phyloP scores from a whole-genome alignment of 2,113 vertebrate species.

The Epinephelus lanceolatus region DNA sequence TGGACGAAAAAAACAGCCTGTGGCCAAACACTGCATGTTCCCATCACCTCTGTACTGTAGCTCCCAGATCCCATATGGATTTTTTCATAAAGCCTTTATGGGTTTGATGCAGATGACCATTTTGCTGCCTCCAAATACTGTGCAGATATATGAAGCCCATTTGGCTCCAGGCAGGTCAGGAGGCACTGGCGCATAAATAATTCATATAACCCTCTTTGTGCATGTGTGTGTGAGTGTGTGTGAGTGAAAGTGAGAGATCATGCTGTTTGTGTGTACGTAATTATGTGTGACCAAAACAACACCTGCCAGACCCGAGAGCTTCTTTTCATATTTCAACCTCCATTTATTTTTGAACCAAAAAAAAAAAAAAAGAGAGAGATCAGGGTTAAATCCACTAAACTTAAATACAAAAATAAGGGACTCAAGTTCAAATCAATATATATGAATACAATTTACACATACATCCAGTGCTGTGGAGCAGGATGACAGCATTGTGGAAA shows the following conservation, averaged over 20 bases:
- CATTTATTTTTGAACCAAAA: conserved; percentile 86
- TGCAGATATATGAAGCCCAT: conserved; percentile 63
- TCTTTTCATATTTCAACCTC: conserved; percentile 83
- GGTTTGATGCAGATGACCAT: conserved; percentile 68
- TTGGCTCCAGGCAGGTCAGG: conserved; percentile 70
- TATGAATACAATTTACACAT: conserved; percentile 79
- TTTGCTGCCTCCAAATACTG: conserved; percentile 63
- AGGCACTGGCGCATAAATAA: conserved; percentile 73
- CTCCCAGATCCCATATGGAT: conserved; percentile 58
- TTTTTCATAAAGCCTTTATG: conserved; percentile 67
- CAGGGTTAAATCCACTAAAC: conserved; percentile 81
- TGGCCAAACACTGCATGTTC: conserved; percentile 3
- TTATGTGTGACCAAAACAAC: conserved; percentile 63
- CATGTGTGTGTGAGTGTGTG: conserved; percentile 7
- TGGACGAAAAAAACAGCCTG: conserved; percentile 37
- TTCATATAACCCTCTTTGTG: conserved; percentile 48
- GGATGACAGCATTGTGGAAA: conserved; percentile 77
- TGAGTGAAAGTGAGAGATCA: not conserved
- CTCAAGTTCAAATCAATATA: conserved; percentile 78
- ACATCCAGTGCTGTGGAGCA: conserved; percentile 79
- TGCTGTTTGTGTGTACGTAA: conserved; percentile 26
- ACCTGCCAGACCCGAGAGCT: conserved; percentile 66
- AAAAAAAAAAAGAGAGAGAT: conserved; percentile 31
- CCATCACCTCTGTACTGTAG: conserved; percentile 20
- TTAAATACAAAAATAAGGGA: conserved; percentile 89